A percentile compares a stretch with the other conserved stretches of the same genome.
Evolutionary conservation across 2,113 vertebrate genomes (phyloP).

Genomic region (Melanerpes formicivorus): DNA sequence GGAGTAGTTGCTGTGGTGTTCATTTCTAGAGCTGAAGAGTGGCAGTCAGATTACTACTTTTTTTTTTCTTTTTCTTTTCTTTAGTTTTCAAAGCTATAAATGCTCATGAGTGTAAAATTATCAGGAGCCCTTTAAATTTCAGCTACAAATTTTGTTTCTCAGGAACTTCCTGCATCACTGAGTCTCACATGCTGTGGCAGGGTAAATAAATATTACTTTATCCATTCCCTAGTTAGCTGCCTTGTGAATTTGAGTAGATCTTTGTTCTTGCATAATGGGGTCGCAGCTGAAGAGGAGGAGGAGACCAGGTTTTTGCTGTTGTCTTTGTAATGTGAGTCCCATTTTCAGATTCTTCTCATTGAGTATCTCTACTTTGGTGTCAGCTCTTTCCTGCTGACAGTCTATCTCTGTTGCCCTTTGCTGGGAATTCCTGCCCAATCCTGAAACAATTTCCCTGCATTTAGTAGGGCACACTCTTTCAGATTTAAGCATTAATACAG

Average conservation of each 20-base stretch:
- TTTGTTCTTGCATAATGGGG: conserved; percentile 7
- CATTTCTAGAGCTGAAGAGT: neutral
- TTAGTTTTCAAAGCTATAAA: neutral
- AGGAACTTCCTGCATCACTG: conserved; percentile 4
- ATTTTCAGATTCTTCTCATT: neutral
- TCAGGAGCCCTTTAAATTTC: neutral
- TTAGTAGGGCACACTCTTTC: neutral
- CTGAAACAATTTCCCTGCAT: neutral
- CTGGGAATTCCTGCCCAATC: neutral
- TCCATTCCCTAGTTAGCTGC: conserved; percentile 14
- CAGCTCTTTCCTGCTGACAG: neutral
- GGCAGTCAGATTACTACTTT: neutral
- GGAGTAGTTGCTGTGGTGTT: neutral
- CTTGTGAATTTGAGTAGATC: conserved; percentile 21
- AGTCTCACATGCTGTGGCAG: neutral
- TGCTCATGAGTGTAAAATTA: neutral
- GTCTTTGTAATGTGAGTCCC: conserved; percentile 17
- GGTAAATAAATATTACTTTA: conserved; percentile 59
- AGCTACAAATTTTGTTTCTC: neutral
- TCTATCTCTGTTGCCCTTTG: neutral
- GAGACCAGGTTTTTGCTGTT: conserved; percentile 5
- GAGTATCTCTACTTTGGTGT: neutral
- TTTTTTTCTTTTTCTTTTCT: neutral
- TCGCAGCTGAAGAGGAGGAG: conserved; percentile 15
- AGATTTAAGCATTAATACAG: neutral